Base-by-base conservation (phyloP, 2,888 invertebrate genomes). In the Siphonodentalium dalli region DNA sequence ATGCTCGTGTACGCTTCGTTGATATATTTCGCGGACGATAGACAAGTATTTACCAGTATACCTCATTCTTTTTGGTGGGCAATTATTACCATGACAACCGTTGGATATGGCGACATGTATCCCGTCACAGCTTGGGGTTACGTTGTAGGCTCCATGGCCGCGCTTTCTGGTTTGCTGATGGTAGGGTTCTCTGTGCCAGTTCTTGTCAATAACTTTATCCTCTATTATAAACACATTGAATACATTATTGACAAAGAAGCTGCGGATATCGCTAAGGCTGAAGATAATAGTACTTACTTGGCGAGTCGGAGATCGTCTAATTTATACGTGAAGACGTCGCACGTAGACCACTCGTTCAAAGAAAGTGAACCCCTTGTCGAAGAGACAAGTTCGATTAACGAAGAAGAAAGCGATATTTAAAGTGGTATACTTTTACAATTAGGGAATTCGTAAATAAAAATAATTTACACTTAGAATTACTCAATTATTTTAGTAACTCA, bases 1-100 rank as follows among this genome's bases (percentile, higher is more conserved):
- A 74, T 77, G 49, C 50, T 78, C 15, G 56, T 79, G 1, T 79
- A 75, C 42, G 65, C 74, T 0, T 73, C 77, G 0, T 58, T 78
- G 7, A 75, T 79, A 8, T 77, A 69, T 60, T 74, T 68, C 54
- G 74, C 72, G 11, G 76, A 78, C 23, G 70, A 71, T 42, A 54
- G 53, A 15, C 45, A 55, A 20, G 46, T 53, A 0, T 76, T 76
- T 46, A 56, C 58, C 5, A 71, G 67, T 50, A 76, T 77, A 29
- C 77, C 76, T 0, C 61, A 68, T 45, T 62, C 68, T 13, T 74
- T 78, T 50, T 77, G 77, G 77, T 77, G 76, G 75, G 71, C 75
- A 1, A 48, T 77, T 2, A 68, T 77, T 26, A 77, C 77, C 51
- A 75, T 77, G 76, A 77, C 77, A 34, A 76, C 77, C 0, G 76